A percentile compares a stretch with the other conserved stretches of the same genome.
Evolutionary conservation across 2,113 vertebrate species (phyloP).

Genomic region (Gallinago media): DNA sequence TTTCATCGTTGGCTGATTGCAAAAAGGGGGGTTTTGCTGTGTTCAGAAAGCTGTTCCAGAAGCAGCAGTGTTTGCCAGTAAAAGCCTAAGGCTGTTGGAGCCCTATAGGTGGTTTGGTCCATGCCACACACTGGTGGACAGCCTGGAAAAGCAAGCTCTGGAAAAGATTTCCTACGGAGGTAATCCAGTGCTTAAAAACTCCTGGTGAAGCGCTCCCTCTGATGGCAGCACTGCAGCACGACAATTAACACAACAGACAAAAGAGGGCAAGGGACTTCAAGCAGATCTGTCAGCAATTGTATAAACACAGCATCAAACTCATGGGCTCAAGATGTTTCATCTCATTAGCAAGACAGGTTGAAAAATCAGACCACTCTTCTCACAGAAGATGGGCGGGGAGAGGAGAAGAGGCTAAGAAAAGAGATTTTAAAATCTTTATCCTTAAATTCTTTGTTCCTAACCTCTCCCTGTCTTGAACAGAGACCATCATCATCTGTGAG

Average conservation of each 20-base stretch:
- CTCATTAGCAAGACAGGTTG: neutral
- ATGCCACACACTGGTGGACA: neutral
- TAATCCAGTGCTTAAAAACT: neutral
- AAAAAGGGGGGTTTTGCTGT: neutral
- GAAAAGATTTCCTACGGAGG: neutral
- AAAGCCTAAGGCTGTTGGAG: neutral
- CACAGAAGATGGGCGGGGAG: neutral
- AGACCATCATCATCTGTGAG: neutral
- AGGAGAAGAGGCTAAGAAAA: neutral
- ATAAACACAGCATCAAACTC: slow-evolving; percentile 44
- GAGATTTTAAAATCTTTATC: neutral
- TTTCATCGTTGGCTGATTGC: neutral
- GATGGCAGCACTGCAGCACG: slow-evolving; percentile 26
- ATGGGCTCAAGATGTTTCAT: slow-evolving; percentile 40
- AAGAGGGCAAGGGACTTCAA: neutral
- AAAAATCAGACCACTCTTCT: neutral
- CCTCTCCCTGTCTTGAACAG: neutral
- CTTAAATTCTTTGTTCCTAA: neutral
- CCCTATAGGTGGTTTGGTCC: neutral
- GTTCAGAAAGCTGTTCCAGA: neutral
- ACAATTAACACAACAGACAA: neutral
- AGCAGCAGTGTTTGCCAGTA: neutral
- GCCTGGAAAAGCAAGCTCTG: neutral
- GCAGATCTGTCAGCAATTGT: neutral
- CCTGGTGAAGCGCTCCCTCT: slow-evolving; percentile 41